Percentiles rank a stretch among this genome's conserved stretches.
These are phyloP conservation scores for Eristalinus sepulchralis DNA, from an alignment of 2,888 invertebrate genomes.

Conservation along the genomic window DNA sequence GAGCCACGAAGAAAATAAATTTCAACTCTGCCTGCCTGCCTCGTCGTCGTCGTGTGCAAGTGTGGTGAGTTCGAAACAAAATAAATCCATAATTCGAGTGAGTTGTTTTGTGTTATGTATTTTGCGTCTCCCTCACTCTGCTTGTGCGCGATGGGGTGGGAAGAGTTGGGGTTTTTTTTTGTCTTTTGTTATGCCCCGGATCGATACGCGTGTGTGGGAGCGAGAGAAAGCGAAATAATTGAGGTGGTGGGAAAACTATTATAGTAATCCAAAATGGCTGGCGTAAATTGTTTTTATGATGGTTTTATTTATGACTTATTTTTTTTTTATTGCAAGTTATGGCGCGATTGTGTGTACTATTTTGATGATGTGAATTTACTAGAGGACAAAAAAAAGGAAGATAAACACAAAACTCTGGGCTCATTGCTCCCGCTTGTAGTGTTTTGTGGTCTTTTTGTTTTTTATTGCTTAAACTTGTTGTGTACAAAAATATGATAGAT, in stretches of 20 bases:
- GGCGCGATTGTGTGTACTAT: slow-evolving; percentile 30
- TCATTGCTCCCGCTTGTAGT: slow-evolving; percentile 39
- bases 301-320: slow-evolving; percentile 24
- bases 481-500: background rate
- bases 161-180: background rate
- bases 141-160: background rate
- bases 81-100: background rate
- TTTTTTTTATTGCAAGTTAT: slow-evolving; percentile 15
- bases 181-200: slow-evolving; percentile 3
- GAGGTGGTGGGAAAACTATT: slow-evolving; percentile 35
- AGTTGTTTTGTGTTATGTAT: background rate
- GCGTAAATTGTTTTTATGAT: slow-evolving; percentile 51
- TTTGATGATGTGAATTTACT: slow-evolving; percentile 18
- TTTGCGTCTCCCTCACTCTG: background rate
- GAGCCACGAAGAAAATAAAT: background rate
- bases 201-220: background rate
- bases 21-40: background rate
- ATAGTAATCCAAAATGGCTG: slow-evolving; percentile 66
- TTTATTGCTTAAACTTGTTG: background rate
- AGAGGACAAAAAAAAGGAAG: background rate
- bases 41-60: background rate
- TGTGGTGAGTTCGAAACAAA: slow-evolving; percentile 25
- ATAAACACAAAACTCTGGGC: slow-evolving; percentile 5
- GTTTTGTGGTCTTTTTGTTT: slow-evolving; percentile 8
- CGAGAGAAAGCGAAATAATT: background rate